Percentiles rank a stretch among this genome's conserved stretches.
Conservation (phyloP, 2,888 invertebrate species). For the Andricus quercusramuli region DNA sequence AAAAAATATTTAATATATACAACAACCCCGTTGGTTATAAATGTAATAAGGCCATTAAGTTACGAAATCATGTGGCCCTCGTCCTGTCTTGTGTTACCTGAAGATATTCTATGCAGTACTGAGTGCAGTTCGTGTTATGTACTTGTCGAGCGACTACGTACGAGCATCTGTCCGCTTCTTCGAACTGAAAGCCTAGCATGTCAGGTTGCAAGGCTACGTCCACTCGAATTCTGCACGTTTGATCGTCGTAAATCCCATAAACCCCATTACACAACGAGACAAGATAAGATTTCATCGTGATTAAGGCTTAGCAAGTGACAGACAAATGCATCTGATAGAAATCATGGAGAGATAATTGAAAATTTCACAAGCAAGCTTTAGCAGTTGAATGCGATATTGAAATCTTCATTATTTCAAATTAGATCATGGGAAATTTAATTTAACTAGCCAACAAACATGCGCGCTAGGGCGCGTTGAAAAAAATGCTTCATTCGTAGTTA, state of each 20-base stretch:
- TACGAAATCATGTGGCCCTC: conserved; percentile 5
- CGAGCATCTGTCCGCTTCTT: conserved; percentile 22
- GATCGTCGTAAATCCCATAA: conserved; percentile 10
- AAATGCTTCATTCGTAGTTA: no score
- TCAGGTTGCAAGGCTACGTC: conserved; percentile 21
- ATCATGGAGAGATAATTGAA: conserved; percentile 3
- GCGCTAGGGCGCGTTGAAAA: no score
- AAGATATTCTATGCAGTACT: conserved; percentile 14
- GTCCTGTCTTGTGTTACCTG: conserved; percentile 24
- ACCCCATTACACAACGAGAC: neutral
- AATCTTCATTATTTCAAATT: neutral
- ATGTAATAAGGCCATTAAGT: conserved; percentile 3
- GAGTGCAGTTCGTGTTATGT: neutral
- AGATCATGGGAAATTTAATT: neutral
- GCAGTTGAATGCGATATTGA: neutral
- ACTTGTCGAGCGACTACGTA: neutral
- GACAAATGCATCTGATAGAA: neutral
- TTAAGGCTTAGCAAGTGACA: neutral
- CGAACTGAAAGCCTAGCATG: conserved; percentile 26
- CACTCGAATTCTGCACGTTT: conserved; percentile 2
- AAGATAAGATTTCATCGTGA: conserved; percentile 17
- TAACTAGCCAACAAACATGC: no score
- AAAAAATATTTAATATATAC: no score
- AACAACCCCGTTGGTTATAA: neutral
- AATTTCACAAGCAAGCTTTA: neutral